Evolutionary conservation across 2,113 vertebrate species (phyloP).

Genomic region (Labeo catla): DNA sequence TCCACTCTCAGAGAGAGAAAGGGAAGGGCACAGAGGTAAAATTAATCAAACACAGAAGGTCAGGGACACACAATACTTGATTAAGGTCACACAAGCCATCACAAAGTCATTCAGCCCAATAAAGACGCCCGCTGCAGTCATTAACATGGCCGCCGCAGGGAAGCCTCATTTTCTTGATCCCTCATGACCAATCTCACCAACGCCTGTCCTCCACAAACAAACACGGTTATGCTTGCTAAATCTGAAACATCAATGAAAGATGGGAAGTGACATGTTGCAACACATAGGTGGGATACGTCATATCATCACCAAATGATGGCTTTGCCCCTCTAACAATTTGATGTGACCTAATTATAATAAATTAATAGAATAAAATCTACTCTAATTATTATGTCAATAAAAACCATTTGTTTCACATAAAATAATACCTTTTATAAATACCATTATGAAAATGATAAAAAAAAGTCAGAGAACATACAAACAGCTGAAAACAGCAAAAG

Average conservation of each 20-base stretch:
- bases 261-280: not conserved
- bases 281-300: too few species aligned
- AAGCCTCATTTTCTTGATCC: not conserved
- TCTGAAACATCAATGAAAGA: not conserved
- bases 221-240: not conserved
- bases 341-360: not conserved
- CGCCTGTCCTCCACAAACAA: constrained; percentile 1
- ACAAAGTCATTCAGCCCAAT: constrained; percentile 3
- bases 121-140: constrained; percentile 7
- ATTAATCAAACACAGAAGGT: constrained; percentile 50
- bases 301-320: not conserved
- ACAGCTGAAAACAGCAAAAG: too few species aligned
- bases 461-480: too few species aligned
- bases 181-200: not conserved
- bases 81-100: constrained; percentile 37
- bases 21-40: not conserved
- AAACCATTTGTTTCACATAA: too few species aligned
- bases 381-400: too few species aligned
- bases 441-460: too few species aligned
- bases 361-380: too few species aligned
- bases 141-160: constrained; percentile 2
- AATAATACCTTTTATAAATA: too few species aligned
- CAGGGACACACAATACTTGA: constrained; percentile 38
- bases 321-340: not conserved
- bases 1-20: constrained; percentile 7